Evolutionary conservation across 2,888 invertebrate species (phyloP).

Genomic region (Isotomurus palustris): DNA sequence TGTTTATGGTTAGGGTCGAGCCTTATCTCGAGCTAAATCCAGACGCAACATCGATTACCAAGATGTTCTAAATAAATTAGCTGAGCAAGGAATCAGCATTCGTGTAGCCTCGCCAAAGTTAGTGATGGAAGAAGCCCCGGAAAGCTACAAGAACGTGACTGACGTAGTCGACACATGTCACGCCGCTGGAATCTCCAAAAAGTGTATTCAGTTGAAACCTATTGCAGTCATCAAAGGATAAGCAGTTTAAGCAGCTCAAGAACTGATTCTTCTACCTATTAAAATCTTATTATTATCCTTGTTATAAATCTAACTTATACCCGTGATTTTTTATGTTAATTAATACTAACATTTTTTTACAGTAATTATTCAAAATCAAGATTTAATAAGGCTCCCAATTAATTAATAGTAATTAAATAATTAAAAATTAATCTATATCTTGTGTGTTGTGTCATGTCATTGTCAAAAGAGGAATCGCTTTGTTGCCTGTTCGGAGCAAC

Average conservation of each 20-base stretch:
- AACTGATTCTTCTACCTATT: no score
- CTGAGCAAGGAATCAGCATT: slow-evolving; percentile 83
- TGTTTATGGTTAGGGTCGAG: slow-evolving; percentile 69
- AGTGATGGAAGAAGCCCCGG: slow-evolving; percentile 99
- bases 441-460: no score
- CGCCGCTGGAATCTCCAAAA: slow-evolving; percentile 93
- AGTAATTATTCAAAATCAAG: no score
- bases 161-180: slow-evolving; percentile 99
- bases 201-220: slow-evolving; percentile 90
- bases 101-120: slow-evolving; percentile 97
- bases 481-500: no score
- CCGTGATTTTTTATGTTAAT: neutral
- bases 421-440: no score
- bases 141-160: slow-evolving; percentile 98
- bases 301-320: slow-evolving; percentile 8
- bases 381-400: no score
- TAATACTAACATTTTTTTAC: no score
- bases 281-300: slow-evolving; percentile 14
- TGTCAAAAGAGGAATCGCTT: no score
- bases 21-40: slow-evolving; percentile 94
- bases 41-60: slow-evolving; percentile 90
- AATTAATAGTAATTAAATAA: no score
- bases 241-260: no score
- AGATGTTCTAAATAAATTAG: slow-evolving; percentile 77
- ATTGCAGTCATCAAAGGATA: slow-evolving; percentile 98